Evolutionary conservation across 1,140 invertebrate species (phyloP), one percentile per base, ranked within the genome.

Genomic region (Bombus difficillimus): DNA sequence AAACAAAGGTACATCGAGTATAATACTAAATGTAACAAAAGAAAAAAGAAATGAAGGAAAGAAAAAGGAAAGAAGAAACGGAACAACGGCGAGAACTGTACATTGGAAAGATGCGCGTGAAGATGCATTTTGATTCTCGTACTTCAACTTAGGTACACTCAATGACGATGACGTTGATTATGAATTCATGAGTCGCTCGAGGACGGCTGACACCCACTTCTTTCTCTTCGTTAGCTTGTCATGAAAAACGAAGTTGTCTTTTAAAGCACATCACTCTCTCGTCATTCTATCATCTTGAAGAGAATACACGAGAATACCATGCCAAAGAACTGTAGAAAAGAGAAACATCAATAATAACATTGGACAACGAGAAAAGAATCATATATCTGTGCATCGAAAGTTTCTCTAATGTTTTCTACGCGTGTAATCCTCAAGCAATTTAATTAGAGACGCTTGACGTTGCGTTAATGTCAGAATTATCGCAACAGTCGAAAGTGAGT

Each of bases 241-340:
- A 22, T 53, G 77, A 82, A 71, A 53, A 39, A 81, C 64, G 59
- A 41, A 22, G 69, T 59, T 64, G 73, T 72, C 76, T 75, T 78
- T 90, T 73, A 91, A 47, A 90, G 62, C 71, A 64, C 73, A 39
- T 37, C 22, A 25, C 74, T 83, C 81, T 66, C 83, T 41, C 87
- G 87, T 94, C 91, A 95, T 96, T 97, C 96, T 92, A 97, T 97
- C 95, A 97, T 97, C 92, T 97, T 96, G 93, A 97, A 97, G 78
- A 97, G 93, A 81, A 96, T 96, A 93, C 97, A 97, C 4, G 97
- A 97, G 92, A 97, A 97, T 91, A 97, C 96, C 95, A 97, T 96
- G 47, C 97, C 97, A 92, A 97, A 95, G 80, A 97, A 94, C 97
- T 97, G 95, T 64, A 28, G 41, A 9, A 43, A 59, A 59, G 3